Percentiles rank a stretch among this genome's conserved stretches.
phyloP scores from a whole-genome alignment of 2,113 vertebrate species.

The Microcebus ravelobensis region DNA sequence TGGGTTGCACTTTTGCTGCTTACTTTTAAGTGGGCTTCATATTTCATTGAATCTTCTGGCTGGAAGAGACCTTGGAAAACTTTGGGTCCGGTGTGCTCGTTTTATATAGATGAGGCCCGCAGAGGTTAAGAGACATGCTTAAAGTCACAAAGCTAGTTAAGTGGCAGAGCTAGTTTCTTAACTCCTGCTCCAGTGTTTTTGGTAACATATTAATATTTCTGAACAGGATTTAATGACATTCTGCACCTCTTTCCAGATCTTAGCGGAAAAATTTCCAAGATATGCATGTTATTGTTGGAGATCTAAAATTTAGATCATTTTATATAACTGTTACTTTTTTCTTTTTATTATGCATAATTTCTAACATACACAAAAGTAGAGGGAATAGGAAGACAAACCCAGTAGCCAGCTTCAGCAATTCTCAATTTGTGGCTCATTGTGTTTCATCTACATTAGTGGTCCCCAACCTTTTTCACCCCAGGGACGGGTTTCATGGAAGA shows the following conservation, averaged over 20 bases:
- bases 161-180: background rate
- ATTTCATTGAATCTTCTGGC: conserved; percentile 33
- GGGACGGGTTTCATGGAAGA: too few species aligned
- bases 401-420: background rate
- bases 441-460: background rate
- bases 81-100: background rate
- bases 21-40: conserved; percentile 42
- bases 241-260: background rate
- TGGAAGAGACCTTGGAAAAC: conserved; percentile 7
- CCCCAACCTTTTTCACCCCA: too few species aligned
- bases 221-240: background rate
- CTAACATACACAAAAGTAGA: background rate
- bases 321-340: background rate
- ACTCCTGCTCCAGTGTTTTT: background rate
- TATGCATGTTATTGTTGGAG: conserved; percentile 26
- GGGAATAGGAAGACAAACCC: background rate
- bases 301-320: background rate
- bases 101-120: background rate
- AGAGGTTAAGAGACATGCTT: background rate
- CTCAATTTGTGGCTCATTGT: background rate
- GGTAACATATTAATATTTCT: background rate
- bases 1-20: conserved; percentile 62
- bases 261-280: background rate
- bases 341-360: background rate
- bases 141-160: background rate